phyloP scores from a whole-genome alignment of 2,113 vertebrate species.

The Pimephales promelas region DNA sequence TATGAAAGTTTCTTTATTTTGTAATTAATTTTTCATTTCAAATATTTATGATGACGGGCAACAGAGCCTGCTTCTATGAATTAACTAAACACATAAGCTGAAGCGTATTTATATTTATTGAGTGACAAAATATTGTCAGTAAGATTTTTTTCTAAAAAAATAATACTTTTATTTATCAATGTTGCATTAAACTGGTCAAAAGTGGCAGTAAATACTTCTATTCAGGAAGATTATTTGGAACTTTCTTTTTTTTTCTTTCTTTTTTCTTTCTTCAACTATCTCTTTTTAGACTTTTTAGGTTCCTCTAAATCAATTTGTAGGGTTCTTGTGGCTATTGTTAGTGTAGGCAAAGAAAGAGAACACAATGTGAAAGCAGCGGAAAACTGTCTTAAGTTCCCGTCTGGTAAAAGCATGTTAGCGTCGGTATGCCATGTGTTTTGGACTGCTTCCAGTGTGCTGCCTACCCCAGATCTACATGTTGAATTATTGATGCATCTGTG shows the following conservation, averaged over 20 bases:
- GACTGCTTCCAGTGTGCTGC: constrained; percentile 61
- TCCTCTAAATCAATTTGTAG: background rate
- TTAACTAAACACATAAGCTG: background rate
- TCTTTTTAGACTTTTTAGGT: background rate
- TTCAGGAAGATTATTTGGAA: no score
- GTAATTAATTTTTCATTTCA: background rate
- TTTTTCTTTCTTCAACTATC: background rate
- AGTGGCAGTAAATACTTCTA: background rate
- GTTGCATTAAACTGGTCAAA: background rate
- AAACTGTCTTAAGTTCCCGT: constrained; percentile 34
- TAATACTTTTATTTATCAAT: background rate
- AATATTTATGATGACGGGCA: background rate
- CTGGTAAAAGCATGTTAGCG: constrained; percentile 34
- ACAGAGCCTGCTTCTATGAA: background rate
- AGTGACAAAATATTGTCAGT: background rate
- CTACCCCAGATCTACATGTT: constrained; percentile 69
- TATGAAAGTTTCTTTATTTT: background rate
- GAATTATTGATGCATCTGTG: constrained; percentile 76
- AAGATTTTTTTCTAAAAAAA: background rate
- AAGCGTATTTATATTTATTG: background rate
- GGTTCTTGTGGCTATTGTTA: constrained; percentile 23
- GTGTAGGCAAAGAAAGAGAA: constrained; percentile 33
- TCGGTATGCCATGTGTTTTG: constrained; percentile 49
- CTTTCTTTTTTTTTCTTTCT: no score
- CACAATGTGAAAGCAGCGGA: constrained; percentile 25